These are phyloP conservation scores for Sturnira hondurensis DNA, from an alignment of 2,113 vertebrate species.

Conservation along the genomic window DNA sequence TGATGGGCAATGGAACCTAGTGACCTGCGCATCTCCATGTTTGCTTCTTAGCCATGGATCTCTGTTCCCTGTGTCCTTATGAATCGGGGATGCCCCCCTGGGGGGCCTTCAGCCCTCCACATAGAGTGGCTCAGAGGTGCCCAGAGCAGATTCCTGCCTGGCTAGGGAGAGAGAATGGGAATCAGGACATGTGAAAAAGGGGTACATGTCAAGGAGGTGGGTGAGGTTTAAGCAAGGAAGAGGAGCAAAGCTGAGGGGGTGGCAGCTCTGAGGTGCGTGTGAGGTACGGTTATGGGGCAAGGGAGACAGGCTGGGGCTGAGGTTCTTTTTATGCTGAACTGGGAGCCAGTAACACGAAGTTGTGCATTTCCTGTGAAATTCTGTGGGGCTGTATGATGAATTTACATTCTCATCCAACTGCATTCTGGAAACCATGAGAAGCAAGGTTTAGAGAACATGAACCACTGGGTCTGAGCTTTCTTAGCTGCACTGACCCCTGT, in stretches of 20 bases:
- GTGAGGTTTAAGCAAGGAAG: background rate
- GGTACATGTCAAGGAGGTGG: background rate
- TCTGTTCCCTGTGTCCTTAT: too few species aligned
- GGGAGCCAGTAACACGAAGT: background rate
- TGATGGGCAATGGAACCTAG: background rate
- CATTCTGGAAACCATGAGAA: background rate
- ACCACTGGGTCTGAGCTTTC: background rate
- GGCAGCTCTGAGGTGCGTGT: rapidly evolving
- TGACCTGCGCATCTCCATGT: background rate
- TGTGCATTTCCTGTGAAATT: background rate
- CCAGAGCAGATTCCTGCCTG: background rate
- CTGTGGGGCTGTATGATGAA: background rate
- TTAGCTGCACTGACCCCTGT: background rate
- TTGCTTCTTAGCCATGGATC: background rate
- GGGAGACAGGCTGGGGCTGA: background rate
- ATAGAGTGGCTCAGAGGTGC: background rate
- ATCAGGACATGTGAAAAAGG: background rate
- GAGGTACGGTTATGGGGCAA: background rate
- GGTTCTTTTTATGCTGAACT: rapidly evolving
- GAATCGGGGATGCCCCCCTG: rapidly evolving
- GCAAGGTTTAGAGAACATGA: background rate
- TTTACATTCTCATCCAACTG: background rate
- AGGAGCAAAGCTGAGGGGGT: background rate
- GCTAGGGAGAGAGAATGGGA: background rate
- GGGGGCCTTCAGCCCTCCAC: background rate